Evolutionary conservation across 2,113 vertebrate genomes (phyloP).

Genomic region (Trichomycterus rosablanca): DNA sequence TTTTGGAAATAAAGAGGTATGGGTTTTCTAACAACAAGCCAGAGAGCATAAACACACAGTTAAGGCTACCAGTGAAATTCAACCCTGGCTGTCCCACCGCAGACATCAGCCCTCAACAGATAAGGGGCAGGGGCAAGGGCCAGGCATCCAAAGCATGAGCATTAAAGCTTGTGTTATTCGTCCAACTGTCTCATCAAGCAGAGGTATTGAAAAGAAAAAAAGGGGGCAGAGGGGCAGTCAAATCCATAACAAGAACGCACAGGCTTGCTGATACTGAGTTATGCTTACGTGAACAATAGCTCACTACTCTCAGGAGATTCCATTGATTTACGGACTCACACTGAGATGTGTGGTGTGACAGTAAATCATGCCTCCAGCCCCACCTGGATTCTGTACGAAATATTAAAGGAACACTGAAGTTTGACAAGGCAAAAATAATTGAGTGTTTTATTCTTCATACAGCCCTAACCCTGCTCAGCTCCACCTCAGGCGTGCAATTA

Average conservation of each 20-base stretch:
- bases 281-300: constrained; percentile 32
- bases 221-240: constrained; percentile 4
- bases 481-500: constrained; percentile 59
- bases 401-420: constrained; percentile 31
- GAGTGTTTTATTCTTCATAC: constrained; percentile 55
- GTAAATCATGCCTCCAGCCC: constrained; percentile 29
- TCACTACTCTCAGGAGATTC: constrained; percentile 10
- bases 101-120: constrained; percentile 45
- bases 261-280: constrained; percentile 24
- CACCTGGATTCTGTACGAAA: constrained; percentile 8
- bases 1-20: no score
- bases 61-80: constrained; percentile 47
- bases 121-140: constrained; percentile 11
- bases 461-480: constrained; percentile 45
- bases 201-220: constrained; percentile 8
- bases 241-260: constrained; percentile 1
- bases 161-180: not conserved
- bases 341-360: constrained; percentile 9
- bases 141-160: constrained; percentile 10
- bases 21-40: constrained; percentile 52
- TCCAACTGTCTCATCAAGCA: constrained; percentile 3
- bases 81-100: not conserved
- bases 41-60: constrained; percentile 54
- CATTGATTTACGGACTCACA: constrained; percentile 39
- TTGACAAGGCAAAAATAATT: constrained; percentile 50